A percentile compares a stretch with the other conserved stretches of the same genome.
phyloP scores from a whole-genome alignment of 2,113 vertebrate genomes.

The Notothenia rossii region DNA sequence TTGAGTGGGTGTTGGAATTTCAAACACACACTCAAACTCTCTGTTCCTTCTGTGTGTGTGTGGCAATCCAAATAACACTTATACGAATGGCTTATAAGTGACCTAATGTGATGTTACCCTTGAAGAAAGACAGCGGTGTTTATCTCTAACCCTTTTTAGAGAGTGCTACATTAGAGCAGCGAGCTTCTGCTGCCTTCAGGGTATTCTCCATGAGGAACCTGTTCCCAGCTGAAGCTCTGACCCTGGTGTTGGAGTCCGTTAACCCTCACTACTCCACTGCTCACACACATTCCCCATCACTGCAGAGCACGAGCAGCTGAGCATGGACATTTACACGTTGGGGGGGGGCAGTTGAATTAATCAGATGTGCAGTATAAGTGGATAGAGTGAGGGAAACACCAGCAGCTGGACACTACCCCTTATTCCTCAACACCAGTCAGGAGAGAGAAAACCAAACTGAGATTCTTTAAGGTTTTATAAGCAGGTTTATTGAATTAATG shows the following conservation, averaged over 20 bases:
- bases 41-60: too few relatives aligned
- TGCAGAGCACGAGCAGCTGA: too few relatives aligned
- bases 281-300: slow-evolving; percentile 4
- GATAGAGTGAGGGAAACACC: slow-evolving; percentile 17
- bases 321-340: background rate
- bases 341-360: background rate
- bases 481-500: background rate
- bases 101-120: too few relatives aligned
- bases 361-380: background rate
- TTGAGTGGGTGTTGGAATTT: too few relatives aligned
- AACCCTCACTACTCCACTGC: background rate
- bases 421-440: background rate
- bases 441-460: background rate
- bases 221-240: background rate
- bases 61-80: background rate
- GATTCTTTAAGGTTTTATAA: too few relatives aligned
- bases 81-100: background rate
- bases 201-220: background rate
- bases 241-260: background rate
- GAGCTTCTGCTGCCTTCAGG: slow-evolving; percentile 41
- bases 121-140: background rate
- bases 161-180: background rate
- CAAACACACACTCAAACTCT: too few relatives aligned
- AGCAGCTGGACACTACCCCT: slow-evolving; percentile 49
- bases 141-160: background rate